These are phyloP conservation scores for Pristis pectinata DNA, from an alignment of 2,797 vertebrate species.

Conservation along the genomic window DNA sequence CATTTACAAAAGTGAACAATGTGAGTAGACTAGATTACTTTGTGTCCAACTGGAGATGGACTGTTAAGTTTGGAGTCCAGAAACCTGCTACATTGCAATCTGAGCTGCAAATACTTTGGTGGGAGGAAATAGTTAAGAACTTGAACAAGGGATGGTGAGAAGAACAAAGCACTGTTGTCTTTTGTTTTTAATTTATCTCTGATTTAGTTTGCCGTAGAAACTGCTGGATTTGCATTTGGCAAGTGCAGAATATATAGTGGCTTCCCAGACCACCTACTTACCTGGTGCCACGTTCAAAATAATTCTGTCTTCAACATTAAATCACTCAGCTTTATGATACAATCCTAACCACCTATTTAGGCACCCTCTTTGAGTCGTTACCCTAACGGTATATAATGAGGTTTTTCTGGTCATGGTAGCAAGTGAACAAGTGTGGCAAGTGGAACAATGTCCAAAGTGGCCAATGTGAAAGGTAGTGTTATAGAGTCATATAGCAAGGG, in stretches of 20 bases:
- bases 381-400: too few species aligned
- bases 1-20: background rate
- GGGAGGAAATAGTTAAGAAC: background rate
- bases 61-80: background rate
- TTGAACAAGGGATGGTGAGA: background rate
- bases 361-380: too few species aligned
- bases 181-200: background rate
- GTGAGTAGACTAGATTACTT: background rate
- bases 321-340: too few species aligned
- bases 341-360: too few species aligned
- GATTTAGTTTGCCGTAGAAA: background rate
- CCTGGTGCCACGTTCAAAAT: too few species aligned
- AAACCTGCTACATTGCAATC: background rate
- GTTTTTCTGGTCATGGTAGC: too few species aligned
- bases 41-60: background rate
- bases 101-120: background rate
- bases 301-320: too few species aligned
- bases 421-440: too few species aligned
- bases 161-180: background rate
- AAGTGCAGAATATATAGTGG: too few species aligned
- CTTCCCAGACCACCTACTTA: background rate
- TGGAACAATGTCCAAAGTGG: too few species aligned
- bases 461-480: too few species aligned
- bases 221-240: background rate
- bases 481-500: too few species aligned